phyloP scores from a whole-genome alignment of 2,888 invertebrate genomes.

The Zootermopsis nevadensis region DNA sequence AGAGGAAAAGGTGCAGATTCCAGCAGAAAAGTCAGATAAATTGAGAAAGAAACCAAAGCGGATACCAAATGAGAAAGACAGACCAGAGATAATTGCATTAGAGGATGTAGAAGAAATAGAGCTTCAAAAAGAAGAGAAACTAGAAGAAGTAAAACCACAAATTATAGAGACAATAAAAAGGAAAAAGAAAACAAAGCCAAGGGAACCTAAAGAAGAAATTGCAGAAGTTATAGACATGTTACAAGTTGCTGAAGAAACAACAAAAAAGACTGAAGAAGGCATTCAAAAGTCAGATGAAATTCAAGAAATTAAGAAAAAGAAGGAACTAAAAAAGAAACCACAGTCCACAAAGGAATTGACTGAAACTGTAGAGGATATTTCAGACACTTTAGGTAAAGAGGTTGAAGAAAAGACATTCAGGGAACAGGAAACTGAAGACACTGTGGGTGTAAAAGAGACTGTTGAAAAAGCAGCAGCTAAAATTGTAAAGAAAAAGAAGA shows the following conservation, averaged over 20 bases:
- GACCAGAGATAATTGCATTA: slow-evolving; percentile 46
- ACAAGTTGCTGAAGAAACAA: neutral
- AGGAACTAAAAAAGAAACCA: slow-evolving; percentile 25
- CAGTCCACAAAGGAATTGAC: slow-evolving; percentile 26
- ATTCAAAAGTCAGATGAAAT: neutral
- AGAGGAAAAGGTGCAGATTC: slow-evolving; percentile 56
- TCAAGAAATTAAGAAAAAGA: neutral
- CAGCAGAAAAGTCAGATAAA: slow-evolving; percentile 34
- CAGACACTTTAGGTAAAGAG: slow-evolving; percentile 49
- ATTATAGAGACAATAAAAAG: neutral
- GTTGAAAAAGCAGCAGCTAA: slow-evolving; percentile 50
- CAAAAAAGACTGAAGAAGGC: neutral
- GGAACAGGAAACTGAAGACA: slow-evolving; percentile 53
- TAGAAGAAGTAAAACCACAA: slow-evolving; percentile 34
- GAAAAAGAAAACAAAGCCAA: neutral
- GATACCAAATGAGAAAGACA: neutral
- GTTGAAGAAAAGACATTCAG: slow-evolving; percentile 28
- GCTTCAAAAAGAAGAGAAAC: slow-evolving; percentile 40
- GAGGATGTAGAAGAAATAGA: too few species aligned
- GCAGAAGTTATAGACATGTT: slow-evolving; percentile 23
- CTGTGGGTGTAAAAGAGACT: slow-evolving; percentile 52
- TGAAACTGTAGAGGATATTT: slow-evolving; percentile 17
- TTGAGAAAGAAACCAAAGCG: too few species aligned
- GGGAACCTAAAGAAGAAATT: slow-evolving; percentile 32
- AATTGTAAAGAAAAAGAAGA: slow-evolving; percentile 53